Base-by-base conservation (phyloP, 2,113 vertebrate genomes). In the Mobula hypostoma region DNA sequence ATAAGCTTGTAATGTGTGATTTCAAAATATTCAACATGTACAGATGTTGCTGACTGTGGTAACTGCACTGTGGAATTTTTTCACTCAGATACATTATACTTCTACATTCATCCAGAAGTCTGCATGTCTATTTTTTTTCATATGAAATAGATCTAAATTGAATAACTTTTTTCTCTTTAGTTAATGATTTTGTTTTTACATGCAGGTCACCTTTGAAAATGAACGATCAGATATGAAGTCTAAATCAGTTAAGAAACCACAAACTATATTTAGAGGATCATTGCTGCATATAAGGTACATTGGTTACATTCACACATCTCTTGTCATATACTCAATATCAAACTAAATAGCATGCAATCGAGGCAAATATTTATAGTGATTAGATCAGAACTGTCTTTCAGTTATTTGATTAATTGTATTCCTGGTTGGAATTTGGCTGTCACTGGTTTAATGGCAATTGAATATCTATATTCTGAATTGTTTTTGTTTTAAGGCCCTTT, bases 221-320 rank as follows among this genome's bases (percentile, higher is more conserved):
- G 98, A 99, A 79, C 98, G 97, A 96, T 95, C 94, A 94, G 98
- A 99, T 90, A 68, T 95, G 95, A 97, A 98, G 96, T 96, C 95
- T 94, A 98, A 97, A 97, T 97, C 97, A 95, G 96, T 96, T 95
- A 98, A 97, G 96, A 99, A 98, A 96, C 97, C 98, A 29, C 83
- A 97, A 95, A 98, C 98, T 82, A 97, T 98, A 91, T 99, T 99
- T 96, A 99, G 98, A 97, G 99, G 98, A 94, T 95, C 96, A 94
- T 97, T 99, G 95, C 96, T 99, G 88, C 97, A 99, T 80, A 98
- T 99, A 96, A 99, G 99, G 98, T 99, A 97, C 95, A 56, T 93
- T 79, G 40, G 32, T 80, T 56, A 63, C 7, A 66, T 48, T 94
- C 66, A 68, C 85, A 24, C 1, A 90, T 29, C 82, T 14, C 3